These are phyloP conservation scores for Theristicus caerulescens DNA, from an alignment of 2,113 vertebrate species.

Conservation along the genomic window DNA sequence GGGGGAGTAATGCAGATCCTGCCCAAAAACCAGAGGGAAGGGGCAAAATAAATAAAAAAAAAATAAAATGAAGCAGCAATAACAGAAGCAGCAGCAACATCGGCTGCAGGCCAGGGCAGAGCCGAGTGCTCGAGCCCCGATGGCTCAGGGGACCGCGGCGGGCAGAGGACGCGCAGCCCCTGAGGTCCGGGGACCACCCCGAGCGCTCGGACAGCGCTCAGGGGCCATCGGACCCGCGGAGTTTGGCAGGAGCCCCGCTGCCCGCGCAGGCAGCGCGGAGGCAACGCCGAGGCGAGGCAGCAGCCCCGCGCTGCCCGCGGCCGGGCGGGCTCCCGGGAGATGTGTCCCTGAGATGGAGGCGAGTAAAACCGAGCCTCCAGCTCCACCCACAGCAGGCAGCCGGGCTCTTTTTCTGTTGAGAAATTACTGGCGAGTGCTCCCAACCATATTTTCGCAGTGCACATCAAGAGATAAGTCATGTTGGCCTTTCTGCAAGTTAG, in stretches of 20 bases:
- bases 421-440: accelerated
- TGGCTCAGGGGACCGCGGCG: neutral
- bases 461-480: accelerated
- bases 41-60: neutral
- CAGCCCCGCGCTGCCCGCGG: neutral
- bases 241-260: neutral
- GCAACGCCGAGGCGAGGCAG: neutral
- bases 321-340: neutral
- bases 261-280: neutral
- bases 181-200: neutral
- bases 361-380: neutral
- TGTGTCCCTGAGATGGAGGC: accelerated
- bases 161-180: neutral
- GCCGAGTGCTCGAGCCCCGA: accelerated
- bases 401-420: neutral
- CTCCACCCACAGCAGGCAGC: neutral
- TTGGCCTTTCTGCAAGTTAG: neutral
- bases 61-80: neutral
- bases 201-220: accelerated
- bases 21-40: neutral
- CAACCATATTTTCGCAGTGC: accelerated
- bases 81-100: neutral
- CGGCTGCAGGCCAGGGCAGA: neutral
- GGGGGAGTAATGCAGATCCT: neutral
- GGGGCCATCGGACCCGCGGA: accelerated